phyloP scores from a whole-genome alignment of 2,797 vertebrate genomes.

The Tapera naevia region DNA sequence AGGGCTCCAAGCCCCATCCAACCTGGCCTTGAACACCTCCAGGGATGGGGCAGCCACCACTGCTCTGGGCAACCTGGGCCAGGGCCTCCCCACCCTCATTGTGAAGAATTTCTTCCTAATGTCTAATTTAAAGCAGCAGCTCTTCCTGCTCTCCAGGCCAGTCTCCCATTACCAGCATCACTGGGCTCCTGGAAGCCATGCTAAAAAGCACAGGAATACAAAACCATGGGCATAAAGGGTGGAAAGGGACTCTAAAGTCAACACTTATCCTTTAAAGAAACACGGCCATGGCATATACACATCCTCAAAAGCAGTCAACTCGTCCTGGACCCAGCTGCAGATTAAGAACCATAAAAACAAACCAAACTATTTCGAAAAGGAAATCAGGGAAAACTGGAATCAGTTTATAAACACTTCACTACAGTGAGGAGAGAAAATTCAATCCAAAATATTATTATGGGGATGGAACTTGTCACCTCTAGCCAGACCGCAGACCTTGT shows the following conservation, averaged over 20 bases:
- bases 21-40: too few species aligned
- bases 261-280: background rate
- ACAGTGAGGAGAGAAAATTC: background rate
- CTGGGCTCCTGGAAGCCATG: background rate
- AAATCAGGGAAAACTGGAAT: background rate
- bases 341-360: background rate
- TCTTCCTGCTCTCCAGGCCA: background rate
- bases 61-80: too few species aligned
- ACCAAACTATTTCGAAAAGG: background rate
- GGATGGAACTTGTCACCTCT: fast-evolving
- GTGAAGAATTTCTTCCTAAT: too few species aligned
- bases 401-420: background rate
- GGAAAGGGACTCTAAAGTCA: background rate
- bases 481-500: fast-evolving
- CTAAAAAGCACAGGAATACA: background rate
- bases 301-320: background rate
- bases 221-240: background rate
- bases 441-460: background rate
- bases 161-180: background rate
- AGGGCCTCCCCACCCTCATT: too few species aligned
- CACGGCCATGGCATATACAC: background rate
- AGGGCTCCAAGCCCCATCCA: too few species aligned
- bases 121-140: background rate
- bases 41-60: too few species aligned
- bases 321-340: background rate